These are phyloP conservation scores for Nomada fucata DNA, from an alignment of 2,888 invertebrate genomes.

Conservation along the genomic window DNA sequence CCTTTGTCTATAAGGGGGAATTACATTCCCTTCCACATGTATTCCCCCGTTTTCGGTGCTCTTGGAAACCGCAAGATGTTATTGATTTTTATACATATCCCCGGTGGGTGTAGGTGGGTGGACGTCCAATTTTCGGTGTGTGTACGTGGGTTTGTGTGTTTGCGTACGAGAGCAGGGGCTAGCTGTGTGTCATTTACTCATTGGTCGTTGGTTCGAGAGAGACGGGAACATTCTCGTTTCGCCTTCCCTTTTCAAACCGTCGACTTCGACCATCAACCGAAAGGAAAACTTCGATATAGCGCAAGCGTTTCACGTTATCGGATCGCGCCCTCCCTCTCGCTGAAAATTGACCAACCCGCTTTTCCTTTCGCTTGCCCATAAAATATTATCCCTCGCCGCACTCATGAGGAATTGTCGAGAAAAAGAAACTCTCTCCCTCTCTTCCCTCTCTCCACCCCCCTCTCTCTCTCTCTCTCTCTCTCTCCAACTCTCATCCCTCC, in stretches of 20 bases:
- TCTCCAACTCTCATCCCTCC: constrained; percentile 44
- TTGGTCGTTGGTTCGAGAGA: constrained; percentile 75
- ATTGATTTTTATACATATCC: constrained; percentile 83
- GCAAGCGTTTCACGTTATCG: constrained; percentile 68
- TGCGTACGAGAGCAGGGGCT: constrained; percentile 70
- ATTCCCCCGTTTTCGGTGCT: constrained; percentile 75
- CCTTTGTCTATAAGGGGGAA: constrained; percentile 59
- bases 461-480: constrained; percentile 9
- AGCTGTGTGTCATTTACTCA: constrained; percentile 81
- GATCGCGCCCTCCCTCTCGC: constrained; percentile 58
- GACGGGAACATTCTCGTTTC: constrained; percentile 68
- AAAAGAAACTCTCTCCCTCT: constrained; percentile 35
- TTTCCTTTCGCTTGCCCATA: constrained; percentile 67
- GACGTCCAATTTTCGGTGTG: constrained; percentile 59
- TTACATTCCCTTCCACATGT: constrained; percentile 48
- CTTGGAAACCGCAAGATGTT: constrained; percentile 83
- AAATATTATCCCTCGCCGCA: constrained; percentile 58
- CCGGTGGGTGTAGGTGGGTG: constrained; percentile 58
- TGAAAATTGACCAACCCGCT: constrained; percentile 68
- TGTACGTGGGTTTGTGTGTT: constrained; percentile 70
- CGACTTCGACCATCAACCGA: constrained; percentile 67
- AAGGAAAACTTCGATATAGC: constrained; percentile 72
- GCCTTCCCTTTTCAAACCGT: constrained; percentile 69
- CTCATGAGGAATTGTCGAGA: constrained; percentile 34
- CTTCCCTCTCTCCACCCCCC: constrained; percentile 12